Base-by-base conservation (phyloP, 2,797 vertebrate genomes). In the Pampus argenteus region DNA sequence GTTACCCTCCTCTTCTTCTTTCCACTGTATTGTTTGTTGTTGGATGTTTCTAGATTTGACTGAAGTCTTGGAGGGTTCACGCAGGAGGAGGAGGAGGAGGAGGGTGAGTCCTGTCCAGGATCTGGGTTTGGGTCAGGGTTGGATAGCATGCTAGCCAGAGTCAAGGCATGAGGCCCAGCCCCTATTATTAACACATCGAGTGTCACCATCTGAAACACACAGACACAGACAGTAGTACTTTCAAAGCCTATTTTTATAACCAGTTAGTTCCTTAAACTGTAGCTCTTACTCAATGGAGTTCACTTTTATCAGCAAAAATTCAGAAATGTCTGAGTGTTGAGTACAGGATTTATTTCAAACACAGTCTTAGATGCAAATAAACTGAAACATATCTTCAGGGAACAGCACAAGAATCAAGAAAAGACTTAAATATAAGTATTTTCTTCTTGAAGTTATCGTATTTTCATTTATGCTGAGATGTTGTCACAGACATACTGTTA, bases 91-190 rank as follows among this genome's bases (percentile, higher is more conserved):
- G 59, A 57, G 3, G 54, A 10, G 34, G 61, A 60, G 38, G 51
- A 20, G 11, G 20, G 47, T 5, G 44, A 42, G 44, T 78, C 69
- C 36, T 71, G 76, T 42, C 49, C 28, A 5, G 47, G 18, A 20
- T 80, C 52, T 54, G 77, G 57, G 26, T 68, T 59, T 51, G 71
- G 74, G 17, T 66, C 29, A 18, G 68, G 67, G 58, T 71, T 74
- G 42, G 74, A 88, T 2, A 95, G 79, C 79, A 95, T 80, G 58
- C 90, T 94, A 18, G 93, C 90, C 58, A 95, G 81, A 56, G 92
- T 95, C 88, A 95, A 66, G 57, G 94, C 94, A 71, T 95, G 95
- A 73, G 95, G 95, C 4, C 95, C 95, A 1, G 85, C 87, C 20
- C 94, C 95, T 34, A 95, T 85, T 71, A 95, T 92, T 66, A 95